A percentile compares a stretch with the other conserved stretches of the same genome.
Conservation (phyloP, 2,113 vertebrate species). For the Lampris incognitus region DNA sequence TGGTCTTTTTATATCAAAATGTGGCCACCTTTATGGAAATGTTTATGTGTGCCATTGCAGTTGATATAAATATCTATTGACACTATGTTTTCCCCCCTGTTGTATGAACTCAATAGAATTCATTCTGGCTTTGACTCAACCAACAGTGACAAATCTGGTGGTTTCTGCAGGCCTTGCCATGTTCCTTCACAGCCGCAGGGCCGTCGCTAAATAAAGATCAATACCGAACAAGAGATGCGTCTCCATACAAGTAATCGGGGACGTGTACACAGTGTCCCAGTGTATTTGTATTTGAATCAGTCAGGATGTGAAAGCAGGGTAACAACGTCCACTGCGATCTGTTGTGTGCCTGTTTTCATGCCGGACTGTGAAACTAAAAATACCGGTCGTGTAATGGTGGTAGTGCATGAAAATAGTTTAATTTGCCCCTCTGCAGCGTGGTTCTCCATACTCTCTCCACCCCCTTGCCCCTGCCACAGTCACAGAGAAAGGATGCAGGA, state of each 20-base stretch:
- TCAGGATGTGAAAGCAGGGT: neutral
- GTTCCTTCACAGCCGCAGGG: constrained; percentile 31
- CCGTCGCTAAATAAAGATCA: constrained; percentile 74
- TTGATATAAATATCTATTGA: no score
- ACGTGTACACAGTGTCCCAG: constrained; percentile 55
- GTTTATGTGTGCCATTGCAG: constrained; percentile 21
- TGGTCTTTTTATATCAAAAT: neutral
- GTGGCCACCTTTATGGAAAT: neutral
- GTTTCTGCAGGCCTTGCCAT: constrained; percentile 46
- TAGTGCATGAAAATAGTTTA: no score
- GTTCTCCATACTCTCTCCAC: no score
- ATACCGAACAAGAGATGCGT: constrained; percentile 70
- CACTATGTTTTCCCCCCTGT: no score
- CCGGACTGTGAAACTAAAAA: no score
- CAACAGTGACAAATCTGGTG: constrained; percentile 56
- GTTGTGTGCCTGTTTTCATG: no score
- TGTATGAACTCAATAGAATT: constrained; percentile 34
- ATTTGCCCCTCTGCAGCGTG: no score
- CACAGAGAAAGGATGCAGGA: constrained; percentile 2
- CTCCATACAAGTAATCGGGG: constrained; percentile 53
- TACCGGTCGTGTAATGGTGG: no score
- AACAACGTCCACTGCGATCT: no score
- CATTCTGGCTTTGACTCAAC: constrained; percentile 43
- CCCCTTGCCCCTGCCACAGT: neutral
- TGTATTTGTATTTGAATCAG: constrained; percentile 47